A percentile compares a stretch with the other conserved stretches of the same genome.
Conservation (phyloP, 1,140 invertebrate species). For the Bombus huntii region DNA sequence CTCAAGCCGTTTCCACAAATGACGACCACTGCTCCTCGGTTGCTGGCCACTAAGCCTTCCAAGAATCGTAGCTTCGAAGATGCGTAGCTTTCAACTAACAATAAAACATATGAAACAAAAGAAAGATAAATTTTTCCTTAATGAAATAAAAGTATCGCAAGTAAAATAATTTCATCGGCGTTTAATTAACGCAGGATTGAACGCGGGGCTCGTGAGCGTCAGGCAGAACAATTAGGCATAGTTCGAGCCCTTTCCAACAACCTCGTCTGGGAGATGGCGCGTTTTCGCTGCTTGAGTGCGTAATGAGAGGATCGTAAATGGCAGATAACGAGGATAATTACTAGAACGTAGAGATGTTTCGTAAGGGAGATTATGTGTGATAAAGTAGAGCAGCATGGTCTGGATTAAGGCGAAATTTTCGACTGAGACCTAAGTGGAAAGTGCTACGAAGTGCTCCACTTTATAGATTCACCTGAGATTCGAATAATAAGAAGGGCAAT, state of each 20-base stretch:
- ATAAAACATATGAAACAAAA: no score
- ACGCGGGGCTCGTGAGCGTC: not conserved
- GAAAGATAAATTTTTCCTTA: no score
- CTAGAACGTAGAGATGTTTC: not conserved
- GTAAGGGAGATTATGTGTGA: not conserved
- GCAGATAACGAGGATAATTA: not conserved
- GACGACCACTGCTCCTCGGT: no score
- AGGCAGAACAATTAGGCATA: slow-evolving; percentile 20
- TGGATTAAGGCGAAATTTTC: not conserved
- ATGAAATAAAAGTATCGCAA: no score
- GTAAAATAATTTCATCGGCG: no score
- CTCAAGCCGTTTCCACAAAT: no score
- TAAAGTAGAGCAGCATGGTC: not conserved
- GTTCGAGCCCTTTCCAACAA: not conserved
- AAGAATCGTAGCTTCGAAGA: no score
- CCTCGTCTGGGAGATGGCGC: not conserved
- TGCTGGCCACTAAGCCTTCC: no score
- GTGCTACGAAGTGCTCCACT: no score
- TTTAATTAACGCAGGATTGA: slow-evolving; percentile 40
- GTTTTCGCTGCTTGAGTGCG: not conserved
- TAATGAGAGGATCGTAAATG: not conserved
- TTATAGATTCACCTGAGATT: not conserved
- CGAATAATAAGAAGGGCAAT: not conserved
- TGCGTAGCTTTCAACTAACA: no score
- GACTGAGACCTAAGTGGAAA: not conserved